Percentiles rank a stretch among this genome's conserved stretches.
phyloP scores from a whole-genome alignment of 2,797 vertebrate genomes.

The Tenualosa thibaudeaui region DNA sequence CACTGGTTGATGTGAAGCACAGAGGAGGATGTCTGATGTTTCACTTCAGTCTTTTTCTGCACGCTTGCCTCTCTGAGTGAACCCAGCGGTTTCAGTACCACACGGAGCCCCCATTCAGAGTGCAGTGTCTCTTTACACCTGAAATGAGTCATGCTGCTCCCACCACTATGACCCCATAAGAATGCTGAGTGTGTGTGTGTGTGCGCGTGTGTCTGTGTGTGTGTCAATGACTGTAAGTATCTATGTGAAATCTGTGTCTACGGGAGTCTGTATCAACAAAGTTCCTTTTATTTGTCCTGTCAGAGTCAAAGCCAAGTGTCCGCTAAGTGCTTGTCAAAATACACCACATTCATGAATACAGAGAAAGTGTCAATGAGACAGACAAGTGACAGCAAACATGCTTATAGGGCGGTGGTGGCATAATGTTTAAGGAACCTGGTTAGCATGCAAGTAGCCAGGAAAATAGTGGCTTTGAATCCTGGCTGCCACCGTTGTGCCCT shows the following conservation, averaged over 20 bases:
- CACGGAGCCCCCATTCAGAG: not conserved
- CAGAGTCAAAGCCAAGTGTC: not conserved
- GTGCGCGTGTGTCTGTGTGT: not conserved
- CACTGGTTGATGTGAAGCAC: not conserved
- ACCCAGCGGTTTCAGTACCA: not conserved
- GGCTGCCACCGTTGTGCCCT: too few species aligned
- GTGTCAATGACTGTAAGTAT: not conserved
- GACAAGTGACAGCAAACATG: not conserved
- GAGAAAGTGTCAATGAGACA: not conserved
- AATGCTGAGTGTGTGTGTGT: not conserved
- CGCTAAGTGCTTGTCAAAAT: not conserved
- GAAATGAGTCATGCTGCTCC: slow-evolving; percentile 1
- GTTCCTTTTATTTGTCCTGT: not conserved
- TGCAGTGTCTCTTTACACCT: slow-evolving; percentile 10
- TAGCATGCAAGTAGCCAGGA: too few species aligned
- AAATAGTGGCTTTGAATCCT: too few species aligned
- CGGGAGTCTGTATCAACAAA: not conserved
- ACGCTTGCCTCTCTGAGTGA: slow-evolving; percentile 1
- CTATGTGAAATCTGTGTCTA: not conserved
- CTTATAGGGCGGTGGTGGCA: not conserved
- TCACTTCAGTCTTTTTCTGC: not conserved
- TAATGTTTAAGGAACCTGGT: too few species aligned
- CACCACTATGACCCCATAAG: not conserved
- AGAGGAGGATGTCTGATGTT: slow-evolving; percentile 16
- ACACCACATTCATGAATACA: not conserved